Percentiles rank a stretch among this genome's conserved stretches.
Evolutionary conservation across 1,140 invertebrate genomes (phyloP).

Genomic region (Drosophila bocki): DNA sequence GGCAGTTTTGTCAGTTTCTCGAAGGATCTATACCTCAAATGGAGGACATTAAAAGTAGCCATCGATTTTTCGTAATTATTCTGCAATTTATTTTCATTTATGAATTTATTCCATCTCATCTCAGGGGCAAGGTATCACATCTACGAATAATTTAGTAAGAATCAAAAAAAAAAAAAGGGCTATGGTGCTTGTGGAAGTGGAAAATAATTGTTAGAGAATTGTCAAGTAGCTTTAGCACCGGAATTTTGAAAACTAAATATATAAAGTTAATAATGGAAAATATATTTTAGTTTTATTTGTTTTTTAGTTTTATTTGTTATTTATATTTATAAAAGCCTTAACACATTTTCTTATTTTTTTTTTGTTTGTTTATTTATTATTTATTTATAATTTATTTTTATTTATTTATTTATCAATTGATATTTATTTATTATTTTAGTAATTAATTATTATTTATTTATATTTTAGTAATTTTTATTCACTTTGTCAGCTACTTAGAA

Average conservation of each 20-base stretch:
- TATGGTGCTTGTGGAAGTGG: slow-evolving; percentile 2
- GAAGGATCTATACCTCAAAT: neutral
- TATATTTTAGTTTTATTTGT: slow-evolving; percentile 1
- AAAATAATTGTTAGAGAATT: slow-evolving; percentile 9
- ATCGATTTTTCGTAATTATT: slow-evolving; percentile 13
- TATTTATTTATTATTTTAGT: too few species aligned
- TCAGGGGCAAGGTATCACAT: slow-evolving; percentile 6
- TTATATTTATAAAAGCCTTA: neutral
- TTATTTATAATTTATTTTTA: too few species aligned
- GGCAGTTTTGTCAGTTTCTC: neutral
- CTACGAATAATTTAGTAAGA: slow-evolving; percentile 2
- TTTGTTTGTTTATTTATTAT: too few species aligned
- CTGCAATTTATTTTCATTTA: slow-evolving; percentile 30
- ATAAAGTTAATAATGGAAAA: neutral
- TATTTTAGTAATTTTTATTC: too few species aligned
- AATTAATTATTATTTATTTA: too few species aligned
- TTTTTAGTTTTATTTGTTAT: neutral
- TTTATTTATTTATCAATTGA: too few species aligned
- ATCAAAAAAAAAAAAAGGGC: too few species aligned
- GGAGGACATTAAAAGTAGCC: slow-evolving; percentile 16
- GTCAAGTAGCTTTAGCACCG: slow-evolving; percentile 1
- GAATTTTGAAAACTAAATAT: neutral
- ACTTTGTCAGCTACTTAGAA: too few species aligned
- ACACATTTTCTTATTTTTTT: neutral
- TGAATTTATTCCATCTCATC: slow-evolving; percentile 7